phyloP scores from a whole-genome alignment of 2,113 vertebrate species.

The Charadrius vociferus region DNA sequence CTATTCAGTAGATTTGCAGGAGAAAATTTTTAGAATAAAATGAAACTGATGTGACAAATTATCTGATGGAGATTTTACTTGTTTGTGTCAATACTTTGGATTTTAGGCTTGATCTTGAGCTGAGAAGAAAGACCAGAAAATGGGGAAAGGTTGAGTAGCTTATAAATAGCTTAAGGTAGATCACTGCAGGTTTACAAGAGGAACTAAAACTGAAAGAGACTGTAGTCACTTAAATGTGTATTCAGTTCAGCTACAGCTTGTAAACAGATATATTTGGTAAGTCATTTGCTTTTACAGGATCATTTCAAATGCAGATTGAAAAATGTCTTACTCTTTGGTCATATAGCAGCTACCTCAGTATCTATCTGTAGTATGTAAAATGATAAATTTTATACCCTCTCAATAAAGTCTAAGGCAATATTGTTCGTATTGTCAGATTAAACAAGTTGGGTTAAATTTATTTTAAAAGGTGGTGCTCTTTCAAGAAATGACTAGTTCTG shows the following conservation, averaged over 20 bases:
- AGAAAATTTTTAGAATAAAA: neutral
- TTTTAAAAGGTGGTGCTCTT: neutral
- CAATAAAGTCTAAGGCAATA: neutral
- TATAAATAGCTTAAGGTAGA: neutral
- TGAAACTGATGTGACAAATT: neutral
- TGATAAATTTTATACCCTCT: neutral
- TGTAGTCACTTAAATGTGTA: neutral
- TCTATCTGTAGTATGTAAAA: neutral
- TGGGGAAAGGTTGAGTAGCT: neutral
- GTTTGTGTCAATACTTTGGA: neutral
- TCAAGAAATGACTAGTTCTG: neutral
- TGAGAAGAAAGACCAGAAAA: neutral
- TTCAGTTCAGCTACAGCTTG: neutral
- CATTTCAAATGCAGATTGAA: neutral
- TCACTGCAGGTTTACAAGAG: neutral
- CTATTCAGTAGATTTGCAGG: neutral
- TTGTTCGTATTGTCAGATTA: neutral
- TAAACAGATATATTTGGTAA: neutral
- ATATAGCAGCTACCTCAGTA: neutral
- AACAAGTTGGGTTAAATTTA: neutral
- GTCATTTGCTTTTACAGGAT: neutral
- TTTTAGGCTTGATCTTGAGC: neutral
- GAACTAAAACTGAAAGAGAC: neutral
- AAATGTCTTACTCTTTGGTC: neutral
- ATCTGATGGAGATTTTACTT: neutral